Evolutionary conservation across 2,888 invertebrate genomes (phyloP).

Genomic region (Erannis defoliaria): DNA sequence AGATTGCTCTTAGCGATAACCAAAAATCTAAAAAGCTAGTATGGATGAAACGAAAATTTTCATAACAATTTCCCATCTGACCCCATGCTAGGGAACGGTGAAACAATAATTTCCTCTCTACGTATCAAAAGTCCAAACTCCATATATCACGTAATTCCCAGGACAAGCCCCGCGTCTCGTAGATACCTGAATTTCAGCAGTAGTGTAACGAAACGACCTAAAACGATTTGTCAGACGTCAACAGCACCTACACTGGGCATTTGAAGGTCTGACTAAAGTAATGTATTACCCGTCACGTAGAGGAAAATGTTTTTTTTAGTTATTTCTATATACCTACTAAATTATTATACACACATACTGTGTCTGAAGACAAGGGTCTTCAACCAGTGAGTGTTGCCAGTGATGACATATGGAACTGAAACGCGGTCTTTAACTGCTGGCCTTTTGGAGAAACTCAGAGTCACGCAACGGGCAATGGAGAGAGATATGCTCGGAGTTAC

Average conservation of each 20-base stretch:
- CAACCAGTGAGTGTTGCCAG: too few relatives aligned
- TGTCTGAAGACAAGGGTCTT: too few relatives aligned
- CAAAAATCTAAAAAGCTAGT: too few relatives aligned
- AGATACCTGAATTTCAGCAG: constrained; percentile 45
- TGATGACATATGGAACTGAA: too few relatives aligned
- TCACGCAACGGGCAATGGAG: too few relatives aligned
- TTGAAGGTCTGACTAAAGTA: constrained; percentile 41
- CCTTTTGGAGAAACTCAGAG: too few relatives aligned
- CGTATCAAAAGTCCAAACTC: neutral
- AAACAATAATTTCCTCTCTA: neutral
- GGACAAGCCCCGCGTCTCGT: constrained; percentile 1
- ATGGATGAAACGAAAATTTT: neutral
- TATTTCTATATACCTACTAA: too few relatives aligned
- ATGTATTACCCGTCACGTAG: constrained; percentile 1
- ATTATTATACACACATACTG: too few relatives aligned
- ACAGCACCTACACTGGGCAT: constrained; percentile 41
- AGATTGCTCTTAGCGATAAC: too few relatives aligned
- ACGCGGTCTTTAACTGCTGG: too few relatives aligned
- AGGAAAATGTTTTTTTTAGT: neutral
- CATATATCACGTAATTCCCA: constrained; percentile 11
- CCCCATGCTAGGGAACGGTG: neutral
- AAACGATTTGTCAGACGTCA: constrained; percentile 54
- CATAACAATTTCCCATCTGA: neutral
- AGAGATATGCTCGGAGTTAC: too few relatives aligned
- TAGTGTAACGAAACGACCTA: constrained; percentile 40